phyloP scores from a whole-genome alignment of 2,888 invertebrate genomes.

The Nomada hirtipes region DNA sequence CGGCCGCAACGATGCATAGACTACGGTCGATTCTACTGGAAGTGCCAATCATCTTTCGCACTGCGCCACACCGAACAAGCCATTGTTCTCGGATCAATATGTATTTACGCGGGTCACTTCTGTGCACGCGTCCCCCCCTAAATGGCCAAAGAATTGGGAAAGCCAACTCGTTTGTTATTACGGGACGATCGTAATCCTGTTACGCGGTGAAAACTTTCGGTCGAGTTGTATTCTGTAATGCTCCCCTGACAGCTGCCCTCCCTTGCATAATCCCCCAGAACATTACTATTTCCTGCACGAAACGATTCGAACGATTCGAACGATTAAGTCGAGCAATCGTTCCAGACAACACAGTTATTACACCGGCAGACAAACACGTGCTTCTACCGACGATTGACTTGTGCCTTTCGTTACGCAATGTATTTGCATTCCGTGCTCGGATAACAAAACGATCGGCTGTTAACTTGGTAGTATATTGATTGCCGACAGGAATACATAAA shows the following conservation, averaged over 20 bases:
- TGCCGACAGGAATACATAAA: constrained; percentile 76
- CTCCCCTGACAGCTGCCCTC: neutral
- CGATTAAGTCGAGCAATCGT: constrained; percentile 33
- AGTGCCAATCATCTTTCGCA: constrained; percentile 58
- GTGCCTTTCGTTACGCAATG: constrained; percentile 66
- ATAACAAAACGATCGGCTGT: constrained; percentile 77
- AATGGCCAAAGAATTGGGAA: constrained; percentile 23
- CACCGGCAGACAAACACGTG: constrained; percentile 39
- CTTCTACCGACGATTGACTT: constrained; percentile 65
- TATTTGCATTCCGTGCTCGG: constrained; percentile 73
- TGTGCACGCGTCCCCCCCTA: constrained; percentile 4
- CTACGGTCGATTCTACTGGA: constrained; percentile 27
- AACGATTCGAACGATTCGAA: constrained; percentile 15
- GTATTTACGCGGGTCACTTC: constrained; percentile 35
- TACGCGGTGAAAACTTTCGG: constrained; percentile 16
- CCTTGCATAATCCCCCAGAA: neutral
- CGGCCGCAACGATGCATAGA: constrained; percentile 30
- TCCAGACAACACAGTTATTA: constrained; percentile 32
- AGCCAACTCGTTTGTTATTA: neutral
- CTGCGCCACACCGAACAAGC: constrained; percentile 33
- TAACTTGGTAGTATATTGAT: constrained; percentile 75
- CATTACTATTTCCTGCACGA: constrained; percentile 11
- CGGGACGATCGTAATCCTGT: constrained; percentile 8
- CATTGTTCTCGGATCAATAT: constrained; percentile 59
- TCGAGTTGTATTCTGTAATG: neutral